Base-by-base conservation (phyloP, 2,797 vertebrate genomes). In the Taenioides sp. region DNA sequence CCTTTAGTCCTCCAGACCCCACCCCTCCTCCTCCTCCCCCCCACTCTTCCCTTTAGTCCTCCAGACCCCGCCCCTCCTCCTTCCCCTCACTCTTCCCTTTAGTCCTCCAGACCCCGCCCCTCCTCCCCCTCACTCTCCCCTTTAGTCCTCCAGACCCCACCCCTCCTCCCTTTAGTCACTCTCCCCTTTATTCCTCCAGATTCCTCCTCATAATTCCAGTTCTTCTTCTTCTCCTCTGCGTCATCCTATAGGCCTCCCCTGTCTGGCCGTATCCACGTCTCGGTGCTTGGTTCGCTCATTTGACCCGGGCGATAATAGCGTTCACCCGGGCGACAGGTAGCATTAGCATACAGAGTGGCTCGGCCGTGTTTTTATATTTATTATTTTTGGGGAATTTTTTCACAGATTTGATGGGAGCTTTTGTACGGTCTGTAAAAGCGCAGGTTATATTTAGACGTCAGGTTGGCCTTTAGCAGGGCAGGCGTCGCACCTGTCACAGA, bases 271-370 rank as follows among this genome's bases (percentile, higher is more conserved):
- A 23, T 40, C 18, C 65, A 59, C 54, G 50, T 17, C 67, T 60
- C 69, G 49, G 50, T 0, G 0, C 68, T 62, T 47, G 77, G 77
- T 79, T 77, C 65, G 69, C 74, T 71, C 77, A 58, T 75, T 74
- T 88, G 87, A 91, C 84, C 88, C 81, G 66, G n/a, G 22, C 23
- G 73, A 88, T 88, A 84, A 88, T 86, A 74, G 74, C 78, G 81
- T 87, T 82, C 82, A 86, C 75, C 63, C 79, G 76, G 55, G 37
- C 80, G 84, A 87, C 88, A 86, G 80, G 72, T 18, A 54, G 79
- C 84, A 92, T 92, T 92, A 84, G 84, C 90, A 92, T 91, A 92
- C 81, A 92, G 84, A 92, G 87, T 91, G 86, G 73, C 59, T 81
- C 76, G 78, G 74, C 86, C 84, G 82, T 79, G 1, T 64, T 81